Evolutionary conservation across 2,888 invertebrate genomes (phyloP).

Genomic region (Cinara cedri): DNA sequence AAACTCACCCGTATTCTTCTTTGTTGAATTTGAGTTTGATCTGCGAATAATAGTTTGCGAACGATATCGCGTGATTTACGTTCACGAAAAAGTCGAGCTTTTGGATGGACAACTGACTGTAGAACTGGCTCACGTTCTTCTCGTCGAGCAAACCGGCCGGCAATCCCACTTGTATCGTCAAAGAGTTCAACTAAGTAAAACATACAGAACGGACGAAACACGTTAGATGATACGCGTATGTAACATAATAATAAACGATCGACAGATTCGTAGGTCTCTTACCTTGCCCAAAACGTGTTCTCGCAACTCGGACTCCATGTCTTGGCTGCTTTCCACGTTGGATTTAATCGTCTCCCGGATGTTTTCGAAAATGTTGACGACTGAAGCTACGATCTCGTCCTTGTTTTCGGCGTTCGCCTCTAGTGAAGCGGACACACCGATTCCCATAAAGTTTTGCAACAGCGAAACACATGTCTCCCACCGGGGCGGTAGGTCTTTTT

Average conservation of each 20-base stretch:
- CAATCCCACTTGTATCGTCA: conserved; percentile 65
- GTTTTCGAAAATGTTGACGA: conserved; percentile 57
- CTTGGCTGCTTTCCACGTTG: conserved; percentile 60
- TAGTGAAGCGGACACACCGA: conserved; percentile 64
- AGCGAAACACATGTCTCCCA: conserved; percentile 67
- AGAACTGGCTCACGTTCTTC: conserved; percentile 63
- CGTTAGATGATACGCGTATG: background rate
- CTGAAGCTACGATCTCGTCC: conserved; percentile 58
- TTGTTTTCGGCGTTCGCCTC: conserved; percentile 61
- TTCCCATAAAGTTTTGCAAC: conserved; percentile 65
- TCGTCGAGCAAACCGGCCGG: conserved; percentile 62
- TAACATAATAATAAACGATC: conserved; percentile 15
- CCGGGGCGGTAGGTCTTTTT: conserved; percentile 61
- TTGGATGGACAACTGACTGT: conserved; percentile 64
- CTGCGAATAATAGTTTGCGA: conserved; percentile 64
- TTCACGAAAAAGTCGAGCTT: conserved; percentile 67
- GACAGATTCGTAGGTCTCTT: conserved; percentile 49
- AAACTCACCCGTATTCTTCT: conserved; percentile 62
- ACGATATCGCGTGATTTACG: conserved; percentile 64
- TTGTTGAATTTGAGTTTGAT: conserved; percentile 62
- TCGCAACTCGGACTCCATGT: conserved; percentile 60
- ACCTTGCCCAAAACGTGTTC: conserved; percentile 63
- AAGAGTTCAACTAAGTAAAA: conserved; percentile 65
- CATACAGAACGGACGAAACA: background rate
- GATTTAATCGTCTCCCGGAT: conserved; percentile 59